Conservation (phyloP, 2,888 invertebrate genomes). For the Merodon equestris region DNA sequence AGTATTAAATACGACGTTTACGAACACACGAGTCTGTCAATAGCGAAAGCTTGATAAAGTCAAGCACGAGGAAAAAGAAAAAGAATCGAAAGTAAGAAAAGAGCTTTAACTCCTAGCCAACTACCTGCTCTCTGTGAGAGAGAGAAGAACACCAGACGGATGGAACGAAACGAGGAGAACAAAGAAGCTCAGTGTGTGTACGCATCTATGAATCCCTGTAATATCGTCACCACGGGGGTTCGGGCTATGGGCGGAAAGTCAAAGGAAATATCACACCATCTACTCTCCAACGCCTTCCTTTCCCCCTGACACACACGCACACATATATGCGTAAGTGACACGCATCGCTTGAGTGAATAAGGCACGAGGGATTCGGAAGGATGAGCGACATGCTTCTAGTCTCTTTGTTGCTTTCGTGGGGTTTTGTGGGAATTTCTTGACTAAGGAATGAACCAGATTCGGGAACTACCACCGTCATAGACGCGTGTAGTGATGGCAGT, state of each 20-base stretch:
- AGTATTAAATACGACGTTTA: constrained; percentile 5
- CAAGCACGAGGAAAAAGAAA: too few relatives aligned
- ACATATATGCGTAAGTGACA: too few relatives aligned
- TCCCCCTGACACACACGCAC: not conserved
- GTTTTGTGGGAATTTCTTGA: constrained; percentile 2
- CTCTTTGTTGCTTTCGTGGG: constrained; percentile 34
- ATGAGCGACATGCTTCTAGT: not conserved
- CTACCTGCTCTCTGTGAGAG: not conserved
- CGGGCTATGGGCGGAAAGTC: constrained; percentile 16
- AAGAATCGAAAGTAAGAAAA: constrained; percentile 4
- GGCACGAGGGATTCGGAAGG: too few relatives aligned
- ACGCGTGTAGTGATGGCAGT: not conserved
- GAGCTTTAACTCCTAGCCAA: constrained; percentile 17
- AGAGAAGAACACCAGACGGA: not conserved
- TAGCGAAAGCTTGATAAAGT: constrained; percentile 31
- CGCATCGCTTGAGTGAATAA: not conserved
- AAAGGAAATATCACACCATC: constrained; percentile 31
- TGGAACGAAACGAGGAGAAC: not conserved
- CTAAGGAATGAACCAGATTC: constrained; percentile 6
- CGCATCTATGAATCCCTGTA: not conserved
- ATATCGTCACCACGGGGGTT: constrained; percentile 15
- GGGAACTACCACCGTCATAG: not conserved
- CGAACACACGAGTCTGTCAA: constrained; percentile 26
- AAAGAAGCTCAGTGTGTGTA: constrained; percentile 20
- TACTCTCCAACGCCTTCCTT: too few relatives aligned